A percentile compares a stretch with the other conserved stretches of the same genome.
These are phyloP conservation scores for Sympetrum striolatum DNA, from an alignment of 2,888 invertebrate species.

Conservation along the genomic window DNA sequence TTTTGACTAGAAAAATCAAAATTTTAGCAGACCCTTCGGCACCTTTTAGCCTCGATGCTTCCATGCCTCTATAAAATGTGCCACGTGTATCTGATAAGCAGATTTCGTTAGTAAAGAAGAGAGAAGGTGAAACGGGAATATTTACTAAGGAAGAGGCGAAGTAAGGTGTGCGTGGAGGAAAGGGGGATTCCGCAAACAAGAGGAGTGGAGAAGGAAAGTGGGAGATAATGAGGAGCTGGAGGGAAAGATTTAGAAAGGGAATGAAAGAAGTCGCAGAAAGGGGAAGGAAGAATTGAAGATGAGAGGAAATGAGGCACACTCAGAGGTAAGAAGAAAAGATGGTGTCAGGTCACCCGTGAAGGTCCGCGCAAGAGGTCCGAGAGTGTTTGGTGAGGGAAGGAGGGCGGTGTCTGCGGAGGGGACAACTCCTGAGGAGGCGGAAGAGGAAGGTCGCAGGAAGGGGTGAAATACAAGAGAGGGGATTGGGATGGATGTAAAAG, in stretches of 20 bases:
- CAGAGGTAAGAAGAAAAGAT: neutral
- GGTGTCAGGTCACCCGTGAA: neutral
- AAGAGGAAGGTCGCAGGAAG: neutral
- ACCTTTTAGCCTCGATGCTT: too few relatives aligned
- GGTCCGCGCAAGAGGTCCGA: neutral
- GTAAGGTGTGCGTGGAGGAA: too few relatives aligned
- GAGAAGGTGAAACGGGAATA: too few relatives aligned
- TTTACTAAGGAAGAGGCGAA: too few relatives aligned
- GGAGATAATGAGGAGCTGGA: neutral
- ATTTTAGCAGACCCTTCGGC: too few relatives aligned
- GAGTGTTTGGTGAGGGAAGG: neutral
- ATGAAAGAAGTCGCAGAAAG: neutral
- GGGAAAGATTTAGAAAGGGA: neutral
- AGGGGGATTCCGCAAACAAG: neutral
- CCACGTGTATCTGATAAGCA: too few relatives aligned
- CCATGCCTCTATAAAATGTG: too few relatives aligned
- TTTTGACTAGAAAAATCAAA: too few relatives aligned
- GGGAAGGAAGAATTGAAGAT: neutral
- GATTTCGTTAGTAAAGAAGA: too few relatives aligned
- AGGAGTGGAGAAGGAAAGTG: neutral
- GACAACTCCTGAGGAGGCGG: neutral
- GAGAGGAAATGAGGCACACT: neutral
- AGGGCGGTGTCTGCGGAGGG: neutral
- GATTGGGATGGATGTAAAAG: too few relatives aligned
- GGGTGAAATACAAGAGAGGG: neutral